Base-by-base conservation (phyloP, 2,888 invertebrate genomes). In the Agrochola lychnidis region DNA sequence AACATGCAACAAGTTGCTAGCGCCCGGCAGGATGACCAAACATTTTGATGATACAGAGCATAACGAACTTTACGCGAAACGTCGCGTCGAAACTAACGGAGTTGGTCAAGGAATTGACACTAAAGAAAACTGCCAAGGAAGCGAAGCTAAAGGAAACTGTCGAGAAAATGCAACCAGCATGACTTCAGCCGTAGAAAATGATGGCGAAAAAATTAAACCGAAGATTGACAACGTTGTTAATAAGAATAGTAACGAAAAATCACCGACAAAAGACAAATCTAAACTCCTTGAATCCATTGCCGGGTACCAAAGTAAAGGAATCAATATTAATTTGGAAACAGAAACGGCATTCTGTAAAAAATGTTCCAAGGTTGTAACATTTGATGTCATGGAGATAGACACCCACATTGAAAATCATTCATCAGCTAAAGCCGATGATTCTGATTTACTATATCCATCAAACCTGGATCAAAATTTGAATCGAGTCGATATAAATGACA, bases 1-100 rank as follows among this genome's bases (percentile, higher is more conserved):
- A n/a, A 92, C 91, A 25, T 94, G 94, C 77, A 93, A 94, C 80
- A 81, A 76, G 51, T 73, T 93, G 59, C 66, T 89, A 10, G 70
- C 86, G 2, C 57, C 79, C 5, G 77, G 78, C 10, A 76, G 51
- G 7, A 73, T 91, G 36, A 70, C 53, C 10, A 73, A 83, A 4
- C 94, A 94, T 82, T 90, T 90, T 57, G 76, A 88, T 22, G 81
- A 86, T 40, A n/a, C 72, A 0, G 86, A 84, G n/a, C 94, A 94
- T 71, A 51, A 45, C 5, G 63, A 72, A 16, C 30, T 73, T 6
- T 86, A 79, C 36, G 51, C 57, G 9, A 82, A 82, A 75, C 61
- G 69, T 66, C 74, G 51, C 63, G 19, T 84, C 19, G 42, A 67
- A 71, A 61, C 9, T 6, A 79, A 84, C 5, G 72, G 48, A 22